phyloP scores from a whole-genome alignment of 2,113 vertebrate species.

The Caranx melampygus region DNA sequence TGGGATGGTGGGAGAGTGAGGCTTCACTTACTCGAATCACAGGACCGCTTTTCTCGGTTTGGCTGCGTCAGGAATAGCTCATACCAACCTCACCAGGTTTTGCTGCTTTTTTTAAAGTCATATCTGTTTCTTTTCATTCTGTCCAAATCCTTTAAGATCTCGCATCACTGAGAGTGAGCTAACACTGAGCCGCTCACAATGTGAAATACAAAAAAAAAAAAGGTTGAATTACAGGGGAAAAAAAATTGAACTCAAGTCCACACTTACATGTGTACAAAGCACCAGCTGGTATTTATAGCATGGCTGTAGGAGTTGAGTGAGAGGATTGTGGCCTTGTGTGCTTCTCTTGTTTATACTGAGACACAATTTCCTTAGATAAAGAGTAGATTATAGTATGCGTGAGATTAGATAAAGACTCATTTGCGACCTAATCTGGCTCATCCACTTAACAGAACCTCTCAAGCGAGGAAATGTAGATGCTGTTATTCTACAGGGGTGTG shows the following conservation, averaged over 20 bases:
- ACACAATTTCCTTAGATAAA: slow-evolving; percentile 62
- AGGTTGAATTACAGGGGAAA: slow-evolving; percentile 45
- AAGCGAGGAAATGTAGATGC: slow-evolving; percentile 19
- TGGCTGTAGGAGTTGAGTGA: slow-evolving; percentile 76
- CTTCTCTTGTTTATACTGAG: slow-evolving; percentile 61
- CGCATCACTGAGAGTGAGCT: slow-evolving; percentile 17
- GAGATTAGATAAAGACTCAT: slow-evolving; percentile 72
- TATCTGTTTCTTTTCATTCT: slow-evolving; percentile 52
- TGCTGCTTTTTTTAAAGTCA: slow-evolving; percentile 3
- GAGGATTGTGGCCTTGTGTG: slow-evolving; percentile 63
- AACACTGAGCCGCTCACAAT: slow-evolving; percentile 29
- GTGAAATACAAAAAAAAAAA: slow-evolving; percentile 29
- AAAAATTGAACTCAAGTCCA: slow-evolving; percentile 15
- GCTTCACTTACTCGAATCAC: slow-evolving; percentile 50
- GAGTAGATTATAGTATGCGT: slow-evolving; percentile 58
- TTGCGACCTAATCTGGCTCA: slow-evolving; percentile 64
- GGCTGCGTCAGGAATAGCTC: slow-evolving; percentile 68
- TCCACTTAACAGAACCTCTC: slow-evolving; percentile 56
- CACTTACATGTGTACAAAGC: slow-evolving; percentile 38
- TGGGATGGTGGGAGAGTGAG: slow-evolving; percentile 67
- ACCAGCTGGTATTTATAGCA: slow-evolving; percentile 71
- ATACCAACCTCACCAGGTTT: slow-evolving; percentile 47
- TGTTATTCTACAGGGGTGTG: slow-evolving; percentile 22
- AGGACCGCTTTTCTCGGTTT: slow-evolving; percentile 47
- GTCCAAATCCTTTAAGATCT: slow-evolving; percentile 47